Percentiles rank a stretch among this genome's conserved stretches.
Conservation (phyloP, 2,797 vertebrate genomes). For the Orestias chungarensis region DNA sequence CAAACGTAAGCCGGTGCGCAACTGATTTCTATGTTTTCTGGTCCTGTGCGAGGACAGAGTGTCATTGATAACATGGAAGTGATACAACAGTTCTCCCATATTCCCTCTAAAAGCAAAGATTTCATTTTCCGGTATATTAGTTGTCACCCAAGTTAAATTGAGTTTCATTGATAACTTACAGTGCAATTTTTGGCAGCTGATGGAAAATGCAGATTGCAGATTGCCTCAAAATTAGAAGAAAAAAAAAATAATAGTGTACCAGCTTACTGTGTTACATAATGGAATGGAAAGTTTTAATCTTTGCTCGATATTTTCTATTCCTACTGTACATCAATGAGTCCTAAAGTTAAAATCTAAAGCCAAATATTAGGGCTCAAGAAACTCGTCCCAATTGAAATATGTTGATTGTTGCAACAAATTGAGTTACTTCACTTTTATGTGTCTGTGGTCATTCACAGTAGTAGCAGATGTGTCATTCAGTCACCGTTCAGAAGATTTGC, state of each 20-base stretch:
- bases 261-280: too few relatives aligned
- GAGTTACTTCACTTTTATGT: neutral
- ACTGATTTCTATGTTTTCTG: neutral
- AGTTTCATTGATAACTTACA: neutral
- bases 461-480: slow-evolving; percentile 1
- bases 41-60: neutral
- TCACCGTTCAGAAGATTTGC: neutral
- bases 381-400: neutral
- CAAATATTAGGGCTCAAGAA: neutral
- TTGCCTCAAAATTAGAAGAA: neutral
- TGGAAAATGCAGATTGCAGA: neutral
- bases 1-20: neutral
- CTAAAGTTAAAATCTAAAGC: too few relatives aligned
- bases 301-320: too few relatives aligned
- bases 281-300: too few relatives aligned
- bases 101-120: neutral
- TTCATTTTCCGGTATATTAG: slow-evolving; percentile 5
- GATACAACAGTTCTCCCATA: slow-evolving; percentile 8
- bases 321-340: too few relatives aligned
- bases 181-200: neutral
- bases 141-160: neutral
- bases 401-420: neutral
- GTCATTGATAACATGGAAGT: slow-evolving; percentile 2
- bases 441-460: slow-evolving; percentile 4
- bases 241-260: too few relatives aligned